Evolutionary conservation across 2,797 vertebrate genomes (phyloP).

Genomic region (Alosa sapidissima): DNA sequence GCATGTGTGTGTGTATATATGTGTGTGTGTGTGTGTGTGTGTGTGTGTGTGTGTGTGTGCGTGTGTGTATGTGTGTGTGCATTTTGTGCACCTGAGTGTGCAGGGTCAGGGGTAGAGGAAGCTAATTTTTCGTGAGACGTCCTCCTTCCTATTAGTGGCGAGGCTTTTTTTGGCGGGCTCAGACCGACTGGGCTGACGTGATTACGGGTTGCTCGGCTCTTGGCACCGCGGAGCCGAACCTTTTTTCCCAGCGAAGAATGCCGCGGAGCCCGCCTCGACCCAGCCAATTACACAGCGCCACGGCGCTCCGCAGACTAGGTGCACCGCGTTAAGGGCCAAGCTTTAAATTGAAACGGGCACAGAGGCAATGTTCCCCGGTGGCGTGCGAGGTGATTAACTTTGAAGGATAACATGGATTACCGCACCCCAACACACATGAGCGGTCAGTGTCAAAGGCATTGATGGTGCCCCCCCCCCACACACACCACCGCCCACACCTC

Average conservation of each 20-base stretch:
- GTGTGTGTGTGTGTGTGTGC: no score
- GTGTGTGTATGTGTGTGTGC: no score
- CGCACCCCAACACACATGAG: slow-evolving; percentile 35
- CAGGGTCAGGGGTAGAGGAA: not conserved
- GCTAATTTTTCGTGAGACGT: not conserved
- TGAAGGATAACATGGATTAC: slow-evolving; percentile 45
- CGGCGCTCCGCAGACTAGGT: not conserved
- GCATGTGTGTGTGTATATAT: no score
- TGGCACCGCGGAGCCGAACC: not conserved
- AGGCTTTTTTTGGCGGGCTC: not conserved
- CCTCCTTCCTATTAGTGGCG: not conserved
- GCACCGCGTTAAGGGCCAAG: slow-evolving; percentile 4
- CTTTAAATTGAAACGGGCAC: slow-evolving; percentile 19
- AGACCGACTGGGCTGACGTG: not conserved
- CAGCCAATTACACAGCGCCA: slow-evolving; percentile 43
- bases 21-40: no score
- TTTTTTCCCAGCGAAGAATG: not conserved
- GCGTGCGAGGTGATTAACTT: slow-evolving; percentile 45
- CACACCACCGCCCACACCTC: not conserved
- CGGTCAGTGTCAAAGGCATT: slow-evolving; percentile 13
- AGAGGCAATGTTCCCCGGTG: not conserved
- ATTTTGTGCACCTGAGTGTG: not conserved
- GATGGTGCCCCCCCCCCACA: not conserved
- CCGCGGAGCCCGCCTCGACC: slow-evolving; percentile 7
- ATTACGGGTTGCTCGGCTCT: not conserved